Conservation (phyloP, 2,888 invertebrate species). For the Ophioninae sp. region DNA sequence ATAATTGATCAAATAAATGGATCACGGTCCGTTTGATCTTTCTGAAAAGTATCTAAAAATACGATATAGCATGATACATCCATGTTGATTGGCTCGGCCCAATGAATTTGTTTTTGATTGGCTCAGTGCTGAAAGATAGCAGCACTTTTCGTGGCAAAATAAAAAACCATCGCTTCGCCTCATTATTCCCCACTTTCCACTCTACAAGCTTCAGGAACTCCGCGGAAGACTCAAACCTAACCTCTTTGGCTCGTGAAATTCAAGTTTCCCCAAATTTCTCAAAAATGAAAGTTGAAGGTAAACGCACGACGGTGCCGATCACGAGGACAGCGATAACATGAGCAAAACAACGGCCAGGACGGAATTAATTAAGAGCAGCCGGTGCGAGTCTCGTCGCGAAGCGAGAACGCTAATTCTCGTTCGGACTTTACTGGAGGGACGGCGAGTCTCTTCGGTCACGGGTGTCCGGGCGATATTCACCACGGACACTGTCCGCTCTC, state of each 20-base stretch:
- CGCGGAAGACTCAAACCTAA: no score
- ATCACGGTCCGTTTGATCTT: no score
- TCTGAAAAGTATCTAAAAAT: no score
- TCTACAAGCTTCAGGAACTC: no score
- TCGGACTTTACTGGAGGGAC: conserved; percentile 61
- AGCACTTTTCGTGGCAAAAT: no score
- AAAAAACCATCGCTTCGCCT: no score
- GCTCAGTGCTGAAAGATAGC: no score
- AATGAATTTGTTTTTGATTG: no score
- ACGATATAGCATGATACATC: no score
- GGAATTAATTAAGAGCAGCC: conserved; percentile 79
- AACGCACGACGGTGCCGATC: background rate
- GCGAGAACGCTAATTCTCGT: conserved; percentile 77
- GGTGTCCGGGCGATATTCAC: conserved; percentile 74
- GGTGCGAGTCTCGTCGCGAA: conserved; percentile 67
- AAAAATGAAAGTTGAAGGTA: background rate
- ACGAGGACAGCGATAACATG: conserved; percentile 19
- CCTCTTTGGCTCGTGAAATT: background rate
- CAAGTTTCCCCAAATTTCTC: background rate
- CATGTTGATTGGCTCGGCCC: no score
- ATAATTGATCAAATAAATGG: no score
- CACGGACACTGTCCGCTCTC: conserved; percentile 55
- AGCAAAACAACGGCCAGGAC: conserved; percentile 62
- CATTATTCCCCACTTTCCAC: no score
- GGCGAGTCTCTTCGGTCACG: conserved; percentile 68